Percentiles rank a stretch among this genome's conserved stretches.
These are phyloP conservation scores for Leptinotarsa rubiginosa DNA, from an alignment of 2,888 invertebrate species.

Conservation along the genomic window DNA sequence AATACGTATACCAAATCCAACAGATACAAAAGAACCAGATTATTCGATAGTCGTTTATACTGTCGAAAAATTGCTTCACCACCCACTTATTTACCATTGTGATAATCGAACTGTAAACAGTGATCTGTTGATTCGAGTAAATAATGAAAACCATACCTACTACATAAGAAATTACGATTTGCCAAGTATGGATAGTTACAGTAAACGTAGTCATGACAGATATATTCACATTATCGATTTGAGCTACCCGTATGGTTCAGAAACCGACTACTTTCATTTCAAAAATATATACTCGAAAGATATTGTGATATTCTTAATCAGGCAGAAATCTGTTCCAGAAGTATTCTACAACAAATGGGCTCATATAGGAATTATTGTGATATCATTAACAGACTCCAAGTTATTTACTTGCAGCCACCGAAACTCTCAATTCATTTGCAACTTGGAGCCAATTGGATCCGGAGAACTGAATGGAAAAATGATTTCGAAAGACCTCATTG, in stretches of 20 bases:
- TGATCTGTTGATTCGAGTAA: not conserved
- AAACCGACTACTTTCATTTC: not conserved
- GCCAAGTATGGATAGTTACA: not conserved
- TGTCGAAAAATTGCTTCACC: not conserved
- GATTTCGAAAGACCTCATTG: not conserved
- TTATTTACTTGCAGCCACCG: constrained; percentile 5
- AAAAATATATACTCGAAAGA: not conserved
- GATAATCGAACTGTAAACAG: not conserved
- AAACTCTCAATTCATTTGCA: not conserved
- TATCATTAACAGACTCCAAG: not conserved
- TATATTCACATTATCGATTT: not conserved
- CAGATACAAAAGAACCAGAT: not conserved
- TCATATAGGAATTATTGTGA: constrained; percentile 41
- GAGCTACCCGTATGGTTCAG: not conserved
- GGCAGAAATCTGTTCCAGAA: constrained; percentile 1
- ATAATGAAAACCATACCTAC: not conserved
- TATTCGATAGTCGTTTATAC: not conserved
- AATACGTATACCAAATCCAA: not conserved
- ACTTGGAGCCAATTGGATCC: not conserved
- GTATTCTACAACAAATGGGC: not conserved
- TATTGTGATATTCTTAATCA: constrained; percentile 18
- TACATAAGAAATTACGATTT: not conserved
- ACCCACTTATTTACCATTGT: not conserved
- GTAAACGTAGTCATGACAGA: not conserved
- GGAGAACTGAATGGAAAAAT: not conserved